Evolutionary conservation across 2,797 vertebrate species (phyloP).

Genomic region (Okamejei kenojei): DNA sequence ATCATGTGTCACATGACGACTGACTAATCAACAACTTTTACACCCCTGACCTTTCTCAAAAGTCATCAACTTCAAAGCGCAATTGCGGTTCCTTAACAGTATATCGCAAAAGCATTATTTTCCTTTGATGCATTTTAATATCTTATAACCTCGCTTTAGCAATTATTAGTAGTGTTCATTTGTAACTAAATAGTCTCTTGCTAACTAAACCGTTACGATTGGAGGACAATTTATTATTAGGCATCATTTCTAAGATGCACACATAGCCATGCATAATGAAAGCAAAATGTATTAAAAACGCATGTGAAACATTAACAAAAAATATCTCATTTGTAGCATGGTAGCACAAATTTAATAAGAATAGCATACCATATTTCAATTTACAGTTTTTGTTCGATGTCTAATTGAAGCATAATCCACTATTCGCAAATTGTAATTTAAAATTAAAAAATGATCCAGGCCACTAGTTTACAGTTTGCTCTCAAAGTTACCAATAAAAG

Average conservation of each 20-base stretch:
- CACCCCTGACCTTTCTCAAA: constrained; percentile 17
- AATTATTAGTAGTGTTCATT: background rate
- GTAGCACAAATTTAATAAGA: background rate
- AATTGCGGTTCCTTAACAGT: background rate
- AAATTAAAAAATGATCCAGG: background rate
- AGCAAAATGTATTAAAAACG: background rate
- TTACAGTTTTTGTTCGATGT: background rate
- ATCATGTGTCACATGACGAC: constrained; percentile 7
- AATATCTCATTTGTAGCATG: background rate
- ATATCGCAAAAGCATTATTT: background rate
- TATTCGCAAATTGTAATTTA: background rate
- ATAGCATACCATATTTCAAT: background rate
- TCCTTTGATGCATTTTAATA: background rate
- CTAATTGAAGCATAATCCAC: background rate
- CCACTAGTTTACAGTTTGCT: background rate
- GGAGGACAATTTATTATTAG: background rate
- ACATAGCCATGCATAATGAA: background rate
- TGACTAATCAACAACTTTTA: constrained; percentile 2
- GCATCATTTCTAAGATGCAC: background rate
- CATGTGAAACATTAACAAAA: background rate
- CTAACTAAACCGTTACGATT: background rate
- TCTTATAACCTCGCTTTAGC: background rate
- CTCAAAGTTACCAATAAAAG: background rate
- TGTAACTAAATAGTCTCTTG: background rate
- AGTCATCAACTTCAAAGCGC: background rate